phyloP scores from a whole-genome alignment of 2,888 invertebrate species.

The Drosophila melanosoma region DNA sequence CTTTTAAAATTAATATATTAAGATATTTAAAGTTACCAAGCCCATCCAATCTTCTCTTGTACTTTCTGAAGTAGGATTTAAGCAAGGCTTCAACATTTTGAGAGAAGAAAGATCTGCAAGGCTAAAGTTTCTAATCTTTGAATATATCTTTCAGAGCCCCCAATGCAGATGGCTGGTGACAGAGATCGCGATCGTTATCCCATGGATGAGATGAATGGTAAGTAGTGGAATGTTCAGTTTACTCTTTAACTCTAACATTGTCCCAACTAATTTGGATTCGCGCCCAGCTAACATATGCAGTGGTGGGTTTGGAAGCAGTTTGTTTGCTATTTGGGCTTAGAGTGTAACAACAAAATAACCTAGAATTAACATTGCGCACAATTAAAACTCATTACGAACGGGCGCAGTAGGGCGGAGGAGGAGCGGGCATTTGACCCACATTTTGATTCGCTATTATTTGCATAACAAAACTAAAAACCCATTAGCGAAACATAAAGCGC shows the following conservation, averaged over 20 bases:
- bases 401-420: slow-evolving; percentile 5
- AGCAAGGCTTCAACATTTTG: neutral
- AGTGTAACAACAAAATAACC: slow-evolving; percentile 42
- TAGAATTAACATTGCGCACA: slow-evolving; percentile 67
- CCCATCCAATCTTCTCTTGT: neutral
- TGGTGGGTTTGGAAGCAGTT: slow-evolving; percentile 30
- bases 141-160: slow-evolving; percentile 62
- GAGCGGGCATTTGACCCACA: slow-evolving; percentile 73
- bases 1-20: neutral
- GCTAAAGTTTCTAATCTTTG: neutral
- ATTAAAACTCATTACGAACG: slow-evolving; percentile 72
- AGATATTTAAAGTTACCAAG: neutral
- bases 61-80: neutral
- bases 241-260: slow-evolving; percentile 6
- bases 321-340: slow-evolving; percentile 16
- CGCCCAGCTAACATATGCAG: slow-evolving; percentile 35
- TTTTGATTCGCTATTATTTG: slow-evolving; percentile 69
- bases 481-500: slow-evolving; percentile 70
- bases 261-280: slow-evolving; percentile 68
- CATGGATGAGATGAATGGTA: slow-evolving; percentile 76
- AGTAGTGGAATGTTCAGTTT: slow-evolving; percentile 27
- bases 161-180: slow-evolving; percentile 56
- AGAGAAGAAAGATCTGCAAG: neutral
- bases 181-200: slow-evolving; percentile 68
- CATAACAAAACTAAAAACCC: slow-evolving; percentile 76